Conservation (phyloP, 2,113 vertebrate species). For the Calidris pygmaea region DNA sequence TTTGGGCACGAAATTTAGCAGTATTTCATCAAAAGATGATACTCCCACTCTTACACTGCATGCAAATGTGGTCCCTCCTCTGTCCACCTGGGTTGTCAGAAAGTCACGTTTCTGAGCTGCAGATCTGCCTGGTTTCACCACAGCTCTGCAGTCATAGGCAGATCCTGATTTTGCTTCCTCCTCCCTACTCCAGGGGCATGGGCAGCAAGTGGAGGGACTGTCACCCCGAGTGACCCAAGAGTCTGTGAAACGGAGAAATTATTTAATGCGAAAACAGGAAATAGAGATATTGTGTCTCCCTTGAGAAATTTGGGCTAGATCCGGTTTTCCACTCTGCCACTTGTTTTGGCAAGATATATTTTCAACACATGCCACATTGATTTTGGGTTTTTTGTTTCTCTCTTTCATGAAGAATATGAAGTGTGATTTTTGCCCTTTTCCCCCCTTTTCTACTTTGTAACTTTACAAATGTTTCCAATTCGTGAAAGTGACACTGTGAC, state of each 20-base stretch:
- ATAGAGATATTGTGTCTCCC: neutral
- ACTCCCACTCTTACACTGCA: neutral
- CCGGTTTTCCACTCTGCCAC: neutral
- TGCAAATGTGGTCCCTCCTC: neutral
- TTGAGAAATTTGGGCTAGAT: neutral
- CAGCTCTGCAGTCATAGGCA: neutral
- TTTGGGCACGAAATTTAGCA: neutral
- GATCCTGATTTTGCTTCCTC: neutral
- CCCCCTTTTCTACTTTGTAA: neutral
- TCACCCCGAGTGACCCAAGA: neutral
- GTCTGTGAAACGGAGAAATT: neutral
- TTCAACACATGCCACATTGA: neutral
- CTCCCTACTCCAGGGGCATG: neutral
- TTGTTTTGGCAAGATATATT: neutral
- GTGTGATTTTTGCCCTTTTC: neutral
- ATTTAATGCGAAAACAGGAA: neutral
- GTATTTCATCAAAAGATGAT: neutral
- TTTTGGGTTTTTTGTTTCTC: neutral
- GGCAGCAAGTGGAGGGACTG: neutral
- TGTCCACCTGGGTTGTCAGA: neutral
- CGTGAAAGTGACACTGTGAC: slow-evolving; percentile 25
- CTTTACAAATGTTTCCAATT: slow-evolving; percentile 21
- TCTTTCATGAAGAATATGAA: neutral
- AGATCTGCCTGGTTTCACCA: neutral
- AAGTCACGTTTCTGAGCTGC: neutral